Conservation (phyloP, 37 sponge, comb jelly and placozoan species). For the Chondrilla cf. caribensis region DNA sequence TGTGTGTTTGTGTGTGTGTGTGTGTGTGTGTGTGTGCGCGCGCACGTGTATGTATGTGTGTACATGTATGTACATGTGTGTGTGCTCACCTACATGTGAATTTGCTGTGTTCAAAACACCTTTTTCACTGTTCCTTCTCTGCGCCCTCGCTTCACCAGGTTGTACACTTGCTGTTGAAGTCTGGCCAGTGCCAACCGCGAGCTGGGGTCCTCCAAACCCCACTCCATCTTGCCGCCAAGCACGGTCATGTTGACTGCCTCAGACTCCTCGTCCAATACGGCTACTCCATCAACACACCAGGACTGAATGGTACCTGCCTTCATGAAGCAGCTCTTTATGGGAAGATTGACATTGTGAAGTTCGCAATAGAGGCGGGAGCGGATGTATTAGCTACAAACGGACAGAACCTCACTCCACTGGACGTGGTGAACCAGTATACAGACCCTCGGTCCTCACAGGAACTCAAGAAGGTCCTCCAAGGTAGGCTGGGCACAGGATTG, state of each 20-base stretch:
- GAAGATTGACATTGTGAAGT: conserved; percentile 71
- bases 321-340: conserved; percentile 91
- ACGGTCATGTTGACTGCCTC: conserved; percentile 58
- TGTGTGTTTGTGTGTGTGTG: conserved; percentile 22
- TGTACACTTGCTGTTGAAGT: conserved; percentile 64
- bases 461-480: conserved; percentile 73
- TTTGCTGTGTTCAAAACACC: not conserved
- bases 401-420: conserved; percentile 70
- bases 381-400: conserved; percentile 39
- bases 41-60: conserved; percentile 1
- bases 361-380: conserved; percentile 75
- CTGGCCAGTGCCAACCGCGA: conserved; percentile 67
- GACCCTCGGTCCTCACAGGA: conserved; percentile 69
- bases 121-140: not conserved
- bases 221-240: conserved; percentile 81
- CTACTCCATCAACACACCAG: conserved; percentile 66
- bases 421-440: conserved; percentile 75
- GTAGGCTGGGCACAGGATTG: no score
- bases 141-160: conserved; percentile 35
- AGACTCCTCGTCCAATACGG: conserved; percentile 69
- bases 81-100: not conserved
- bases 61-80: not conserved
- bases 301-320: conserved; percentile 71
- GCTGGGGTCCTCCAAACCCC: conserved; percentile 53
- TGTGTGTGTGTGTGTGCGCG: conserved; percentile 8